These are phyloP conservation scores for Leucophenga maculata DNA, from an alignment of 2,888 invertebrate genomes.

Conservation along the genomic window DNA sequence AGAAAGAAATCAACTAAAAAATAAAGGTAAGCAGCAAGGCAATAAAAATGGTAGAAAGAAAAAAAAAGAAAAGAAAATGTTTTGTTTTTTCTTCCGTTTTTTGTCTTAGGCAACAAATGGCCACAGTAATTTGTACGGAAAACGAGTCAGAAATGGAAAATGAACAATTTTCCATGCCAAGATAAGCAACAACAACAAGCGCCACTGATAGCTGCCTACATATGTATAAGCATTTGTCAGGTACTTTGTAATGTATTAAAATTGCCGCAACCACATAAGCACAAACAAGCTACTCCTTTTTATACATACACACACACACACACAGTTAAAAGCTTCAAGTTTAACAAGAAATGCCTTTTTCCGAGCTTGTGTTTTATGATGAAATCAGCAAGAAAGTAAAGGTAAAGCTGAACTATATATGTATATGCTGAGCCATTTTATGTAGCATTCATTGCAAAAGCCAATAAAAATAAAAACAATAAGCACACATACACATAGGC, in stretches of 20 bases:
- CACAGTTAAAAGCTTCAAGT: background rate
- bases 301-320: conserved; percentile 11
- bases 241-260: conserved; percentile 38
- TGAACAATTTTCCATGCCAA: conserved; percentile 44
- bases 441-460: conserved; percentile 50
- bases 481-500: conserved; percentile 44
- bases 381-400: conserved; percentile 56
- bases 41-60: conserved; percentile 4
- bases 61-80: conserved; percentile 30
- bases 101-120: conserved; percentile 38
- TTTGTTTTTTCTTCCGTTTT: conserved; percentile 37
- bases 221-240: conserved; percentile 4
- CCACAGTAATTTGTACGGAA: background rate
- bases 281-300: background rate
- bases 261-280: conserved; percentile 27
- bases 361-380: conserved; percentile 50
- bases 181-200: conserved; percentile 40
- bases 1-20: background rate
- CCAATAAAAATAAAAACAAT: conserved; percentile 58
- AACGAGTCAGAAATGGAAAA: conserved; percentile 31
- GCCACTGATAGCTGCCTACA: background rate
- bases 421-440: background rate
- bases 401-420: conserved; percentile 15
- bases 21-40: conserved; percentile 11
- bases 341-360: conserved; percentile 56